phyloP scores from a whole-genome alignment of 2,113 vertebrate genomes.

The Gopherus evgoodei region DNA sequence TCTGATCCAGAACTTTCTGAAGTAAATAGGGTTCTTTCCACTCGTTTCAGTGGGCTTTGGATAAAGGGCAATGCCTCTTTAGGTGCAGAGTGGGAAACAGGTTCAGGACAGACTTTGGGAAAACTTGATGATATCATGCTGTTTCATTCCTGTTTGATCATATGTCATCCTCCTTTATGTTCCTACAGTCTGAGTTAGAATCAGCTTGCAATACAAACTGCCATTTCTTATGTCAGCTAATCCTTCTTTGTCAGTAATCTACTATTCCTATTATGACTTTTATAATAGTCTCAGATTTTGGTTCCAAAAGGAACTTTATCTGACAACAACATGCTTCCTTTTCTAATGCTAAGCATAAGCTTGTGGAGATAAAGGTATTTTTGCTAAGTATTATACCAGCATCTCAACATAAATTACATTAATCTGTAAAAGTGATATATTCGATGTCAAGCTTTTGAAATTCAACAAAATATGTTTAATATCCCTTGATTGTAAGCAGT shows the following conservation, averaged over 20 bases:
- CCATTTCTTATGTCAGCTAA: neutral
- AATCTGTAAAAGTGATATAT: neutral
- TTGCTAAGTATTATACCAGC: neutral
- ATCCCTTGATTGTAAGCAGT: neutral
- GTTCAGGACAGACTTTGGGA: neutral
- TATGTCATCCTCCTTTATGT: neutral
- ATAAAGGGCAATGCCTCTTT: neutral
- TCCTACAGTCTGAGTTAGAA: neutral
- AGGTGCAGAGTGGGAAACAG: accelerated
- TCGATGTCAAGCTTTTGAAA: neutral
- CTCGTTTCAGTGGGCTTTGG: neutral
- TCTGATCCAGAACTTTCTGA: neutral
- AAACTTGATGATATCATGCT: accelerated
- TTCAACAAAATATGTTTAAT: neutral
- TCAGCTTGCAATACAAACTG: neutral
- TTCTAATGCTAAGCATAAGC: neutral
- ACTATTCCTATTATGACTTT: neutral
- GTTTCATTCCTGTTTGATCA: neutral
- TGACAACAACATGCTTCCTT: neutral
- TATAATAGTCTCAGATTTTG: neutral
- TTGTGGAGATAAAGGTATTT: neutral
- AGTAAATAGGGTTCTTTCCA: neutral
- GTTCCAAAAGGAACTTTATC: neutral
- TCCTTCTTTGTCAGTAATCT: neutral
- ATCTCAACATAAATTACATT: neutral